phyloP scores from a whole-genome alignment of 92 coral and sea anemone genomes.

The Ricordea florida region DNA sequence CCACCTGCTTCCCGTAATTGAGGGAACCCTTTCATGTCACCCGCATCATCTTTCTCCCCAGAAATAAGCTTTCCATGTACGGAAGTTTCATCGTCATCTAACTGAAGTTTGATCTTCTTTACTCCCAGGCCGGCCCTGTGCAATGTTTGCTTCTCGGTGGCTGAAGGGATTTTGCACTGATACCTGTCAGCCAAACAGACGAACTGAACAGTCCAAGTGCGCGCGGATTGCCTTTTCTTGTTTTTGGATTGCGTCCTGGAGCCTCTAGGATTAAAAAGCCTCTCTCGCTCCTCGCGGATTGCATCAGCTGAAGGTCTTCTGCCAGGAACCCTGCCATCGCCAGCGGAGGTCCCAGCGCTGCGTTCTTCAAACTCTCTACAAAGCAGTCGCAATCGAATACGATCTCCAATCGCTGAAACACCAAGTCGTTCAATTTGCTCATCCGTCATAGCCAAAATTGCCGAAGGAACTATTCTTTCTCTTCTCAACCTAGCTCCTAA shows the following conservation, averaged over 20 bases:
- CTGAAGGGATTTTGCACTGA: conserved; percentile 22
- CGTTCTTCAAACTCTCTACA: conserved; percentile 3
- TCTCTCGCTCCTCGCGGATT: conserved; percentile 31
- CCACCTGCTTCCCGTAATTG: conserved; percentile 43
- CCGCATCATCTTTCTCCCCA: conserved; percentile 21
- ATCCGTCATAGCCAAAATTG: conserved; percentile 22
- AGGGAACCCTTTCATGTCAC: conserved; percentile 27
- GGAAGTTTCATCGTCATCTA: conserved; percentile 3
- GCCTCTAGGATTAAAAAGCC: conserved; percentile 40
- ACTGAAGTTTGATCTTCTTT: conserved; percentile 9
- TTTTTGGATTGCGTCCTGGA: conserved; percentile 17
- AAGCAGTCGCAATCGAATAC: conserved; percentile 24
- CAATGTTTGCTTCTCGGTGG: conserved; percentile 13
- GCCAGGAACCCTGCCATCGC: not conserved
- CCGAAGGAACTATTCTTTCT: conserved; percentile 41
- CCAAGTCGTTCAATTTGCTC: conserved; percentile 27
- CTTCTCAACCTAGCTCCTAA: not conserved
- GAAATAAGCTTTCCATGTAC: conserved; percentile 13
- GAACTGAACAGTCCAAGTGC: conserved; percentile 18
- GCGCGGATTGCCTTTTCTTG: not conserved
- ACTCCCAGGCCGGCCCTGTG: conserved; percentile 13
- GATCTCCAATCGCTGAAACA: conserved; percentile 35
- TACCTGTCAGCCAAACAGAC: conserved; percentile 1
- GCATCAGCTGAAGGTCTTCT: conserved; percentile 16
- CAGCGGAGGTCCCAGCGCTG: not conserved